Evolutionary conservation across 2,888 invertebrate genomes (phyloP), one percentile per base, ranked within the genome.

Genomic region (Andrena bucephala): DNA sequence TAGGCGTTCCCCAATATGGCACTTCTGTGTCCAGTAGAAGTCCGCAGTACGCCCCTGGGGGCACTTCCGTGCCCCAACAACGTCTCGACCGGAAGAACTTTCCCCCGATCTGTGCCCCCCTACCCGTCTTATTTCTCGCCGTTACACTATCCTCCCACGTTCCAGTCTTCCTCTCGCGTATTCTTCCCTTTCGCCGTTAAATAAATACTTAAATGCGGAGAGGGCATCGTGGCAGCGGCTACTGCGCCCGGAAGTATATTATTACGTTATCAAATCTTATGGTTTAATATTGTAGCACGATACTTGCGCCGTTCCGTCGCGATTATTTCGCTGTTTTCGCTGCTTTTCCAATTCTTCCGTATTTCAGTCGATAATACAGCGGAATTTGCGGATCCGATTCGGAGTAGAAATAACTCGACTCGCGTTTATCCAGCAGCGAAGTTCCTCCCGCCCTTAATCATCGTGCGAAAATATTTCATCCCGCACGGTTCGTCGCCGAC

Each of bases 11-110:
- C 89, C 92, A 69, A 83, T 87, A 92, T 88, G 90, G 92, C 88
- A 91, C 92, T 92, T 90, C 81, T 87, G 92, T 86, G 92, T 89
- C 89, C 90, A 75, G 86, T 80, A 75, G 78, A 86, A 91, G 90
- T 87, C 89, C 86, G 72, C 86, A 92, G 89, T 80, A 85, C 89
- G 87, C 91, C 90, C 92, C 73, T 74, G 92, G 90, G 92, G 87
- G 85, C 87, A 89, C 88, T 92, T 89, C 71, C 78, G 69, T 82
- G 70, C 72, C 77, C 88, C 74, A 75, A 74, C 77, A 73, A 62
- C 83, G 83, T 88, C 88, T 77, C 88, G 59, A 54, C 68, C 80
- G 67, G 83, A 88, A 83, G 77, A 87, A 87, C 75, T 85, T 89
- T 84, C 77, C 57, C 71, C 69, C 65, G 74, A 72, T 10, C 20